Percentiles rank a stretch among this genome's conserved stretches.
phyloP scores from a whole-genome alignment of 2,113 vertebrate species.

The Laticauda colubrina region DNA sequence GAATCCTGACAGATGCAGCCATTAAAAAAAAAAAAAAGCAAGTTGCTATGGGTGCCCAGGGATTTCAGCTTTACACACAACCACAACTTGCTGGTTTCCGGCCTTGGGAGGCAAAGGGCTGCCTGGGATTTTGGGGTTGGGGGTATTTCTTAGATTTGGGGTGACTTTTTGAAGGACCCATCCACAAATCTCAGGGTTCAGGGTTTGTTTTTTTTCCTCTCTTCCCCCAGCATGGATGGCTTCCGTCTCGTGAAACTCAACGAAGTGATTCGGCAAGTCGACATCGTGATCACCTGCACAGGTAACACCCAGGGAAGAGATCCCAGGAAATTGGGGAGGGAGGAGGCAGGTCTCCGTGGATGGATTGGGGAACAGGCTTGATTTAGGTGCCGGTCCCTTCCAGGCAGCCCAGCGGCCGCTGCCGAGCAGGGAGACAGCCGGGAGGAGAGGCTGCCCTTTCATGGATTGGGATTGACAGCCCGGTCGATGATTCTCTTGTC shows the following conservation, averaged over 20 bases:
- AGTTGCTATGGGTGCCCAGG: no score
- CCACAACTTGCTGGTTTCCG: fast-evolving
- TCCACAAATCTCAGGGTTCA: background rate
- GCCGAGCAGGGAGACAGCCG: no score
- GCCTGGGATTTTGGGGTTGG: fast-evolving
- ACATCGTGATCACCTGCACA: conserved; percentile 98
- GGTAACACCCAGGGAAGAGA: conserved; percentile 53
- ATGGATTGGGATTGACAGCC: background rate
- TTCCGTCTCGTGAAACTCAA: conserved; percentile 96
- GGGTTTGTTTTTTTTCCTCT: background rate
- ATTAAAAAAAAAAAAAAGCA: background rate
- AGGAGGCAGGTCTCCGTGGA: no score
- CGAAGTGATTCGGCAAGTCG: conserved; percentile 95
- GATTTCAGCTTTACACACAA: fast-evolving
- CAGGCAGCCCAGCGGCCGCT: background rate
- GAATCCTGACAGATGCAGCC: background rate
- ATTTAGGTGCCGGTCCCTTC: background rate
- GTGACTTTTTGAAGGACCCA: background rate
- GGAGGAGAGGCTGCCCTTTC: no score
- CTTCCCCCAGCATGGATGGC: conserved; percentile 88
- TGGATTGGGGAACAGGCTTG: no score
- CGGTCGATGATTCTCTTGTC: background rate
- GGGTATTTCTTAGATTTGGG: fast-evolving
- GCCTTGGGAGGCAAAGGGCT: fast-evolving
- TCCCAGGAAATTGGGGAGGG: background rate